A percentile compares a stretch with the other conserved stretches of the same genome.
Evolutionary conservation across 2,888 invertebrate genomes (phyloP).

Genomic region (Chelonus formosanus): DNA sequence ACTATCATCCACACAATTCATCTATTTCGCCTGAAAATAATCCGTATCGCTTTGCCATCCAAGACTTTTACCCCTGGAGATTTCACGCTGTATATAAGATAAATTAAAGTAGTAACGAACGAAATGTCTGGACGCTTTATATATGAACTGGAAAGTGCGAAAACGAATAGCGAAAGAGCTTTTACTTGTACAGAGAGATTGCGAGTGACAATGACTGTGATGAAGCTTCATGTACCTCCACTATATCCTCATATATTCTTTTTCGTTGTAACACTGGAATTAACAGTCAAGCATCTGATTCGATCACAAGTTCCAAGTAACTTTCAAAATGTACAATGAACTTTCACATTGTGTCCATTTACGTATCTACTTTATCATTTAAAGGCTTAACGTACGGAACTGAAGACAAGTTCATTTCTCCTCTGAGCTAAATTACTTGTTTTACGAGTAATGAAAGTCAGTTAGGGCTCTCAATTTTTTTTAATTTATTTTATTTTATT

Average conservation of each 20-base stretch:
- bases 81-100: constrained; percentile 16
- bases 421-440: not conserved
- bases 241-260: constrained; percentile 15
- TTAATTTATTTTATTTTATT: too few species aligned
- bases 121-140: constrained; percentile 6
- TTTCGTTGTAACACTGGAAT: constrained; percentile 23
- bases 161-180: constrained; percentile 29
- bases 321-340: constrained; percentile 21
- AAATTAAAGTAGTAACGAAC: constrained; percentile 11
- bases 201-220: constrained; percentile 5
- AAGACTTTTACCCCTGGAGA: constrained; percentile 10
- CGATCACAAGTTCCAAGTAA: constrained; percentile 26
- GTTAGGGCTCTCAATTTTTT: too few species aligned
- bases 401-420: constrained; percentile 5
- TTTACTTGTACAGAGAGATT: constrained; percentile 26
- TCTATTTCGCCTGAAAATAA: constrained; percentile 10
- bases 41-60: constrained; percentile 17
- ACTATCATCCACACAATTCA: constrained; percentile 7
- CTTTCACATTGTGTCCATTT: constrained; percentile 15
- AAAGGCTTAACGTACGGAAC: constrained; percentile 3
- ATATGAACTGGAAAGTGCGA: constrained; percentile 24
- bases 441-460: too few species aligned
- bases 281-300: constrained; percentile 24
- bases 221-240: constrained; percentile 6
- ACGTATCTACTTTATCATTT: constrained; percentile 1